Evolutionary conservation across 2,888 invertebrate genomes (phyloP), one percentile per base, ranked within the genome.

Genomic region (Cotesia congregata): DNA sequence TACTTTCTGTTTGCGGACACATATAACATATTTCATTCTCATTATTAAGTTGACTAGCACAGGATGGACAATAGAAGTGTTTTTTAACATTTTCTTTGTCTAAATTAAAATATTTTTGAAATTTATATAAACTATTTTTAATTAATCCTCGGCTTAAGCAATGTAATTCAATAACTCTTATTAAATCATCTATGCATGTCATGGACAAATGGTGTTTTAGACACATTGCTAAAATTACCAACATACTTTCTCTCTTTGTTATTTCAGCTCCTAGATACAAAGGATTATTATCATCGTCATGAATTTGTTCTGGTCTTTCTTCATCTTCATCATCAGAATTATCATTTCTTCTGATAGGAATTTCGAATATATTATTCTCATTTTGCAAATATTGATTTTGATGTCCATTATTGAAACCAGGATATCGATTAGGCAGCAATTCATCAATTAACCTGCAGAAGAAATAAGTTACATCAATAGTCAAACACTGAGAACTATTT

Each of bases 61-160:
- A 62, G n/a, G 15, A 68, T n/a, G 62, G 64, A 68, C 74, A 77
- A 17, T 74, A 77, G 30, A 40, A 74, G 30, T 74, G 74, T 59
- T 70, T 65, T 15, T 39, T 39, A 50, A 68, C 41, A 20, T 17
- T 41, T 12, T 20, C 38, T 6, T 64, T 12, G 5, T 20, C 59
- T 9, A 68, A 50, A 59, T 61, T 62, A 50, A 77, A 74, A 50
- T 40, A 74, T 70, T 70, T 74, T 65, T 68, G 12, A 64, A 77
- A 77, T 7, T 67, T 70, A 68, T 39, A 74, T 40, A 77, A 20
- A 15, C 70, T 65, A n/a, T 74, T 74, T 50, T 40, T 61, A 9
- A 50, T 65, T 1, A 39, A 39, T 17, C 61, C 62, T 59, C n/a
- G 40, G 15, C 15, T 12, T 50, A 41, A 40, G 61, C 62, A 74